phyloP scores from a whole-genome alignment of 2,113 vertebrate species.

The Brienomyrus longianalis region DNA sequence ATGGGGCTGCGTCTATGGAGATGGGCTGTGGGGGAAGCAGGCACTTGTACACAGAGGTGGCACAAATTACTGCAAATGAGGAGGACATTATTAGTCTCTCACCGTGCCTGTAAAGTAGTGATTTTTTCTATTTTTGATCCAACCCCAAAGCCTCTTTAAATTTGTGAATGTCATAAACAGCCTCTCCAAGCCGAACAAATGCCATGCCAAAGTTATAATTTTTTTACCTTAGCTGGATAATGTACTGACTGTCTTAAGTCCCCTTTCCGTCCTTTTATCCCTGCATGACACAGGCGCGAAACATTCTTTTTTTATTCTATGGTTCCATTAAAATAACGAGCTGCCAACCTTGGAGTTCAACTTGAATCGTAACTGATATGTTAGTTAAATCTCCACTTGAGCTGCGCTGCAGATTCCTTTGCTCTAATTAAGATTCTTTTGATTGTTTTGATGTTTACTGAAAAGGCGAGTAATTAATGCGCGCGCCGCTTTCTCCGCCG shows the following conservation, averaged over 20 bases:
- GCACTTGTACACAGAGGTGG: neutral
- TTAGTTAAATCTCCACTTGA: conserved; percentile 29
- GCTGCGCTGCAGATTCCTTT: conserved; percentile 19
- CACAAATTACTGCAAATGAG: neutral
- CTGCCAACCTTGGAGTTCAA: conserved; percentile 30
- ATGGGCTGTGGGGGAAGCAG: neutral
- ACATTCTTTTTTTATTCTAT: neutral
- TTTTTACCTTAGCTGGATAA: neutral
- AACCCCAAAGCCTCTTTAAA: neutral
- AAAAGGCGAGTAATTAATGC: conserved; percentile 23
- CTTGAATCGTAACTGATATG: conserved; percentile 22
- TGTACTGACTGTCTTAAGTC: neutral
- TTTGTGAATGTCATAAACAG: neutral
- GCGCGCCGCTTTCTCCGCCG: neutral
- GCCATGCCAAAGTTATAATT: neutral
- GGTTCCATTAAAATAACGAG: conserved; percentile 17
- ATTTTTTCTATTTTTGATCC: neutral
- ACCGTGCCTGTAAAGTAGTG: neutral
- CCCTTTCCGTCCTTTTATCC: neutral
- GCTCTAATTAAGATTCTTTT: conserved; percentile 37
- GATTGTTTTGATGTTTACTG: conserved; percentile 17
- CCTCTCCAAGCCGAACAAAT: neutral
- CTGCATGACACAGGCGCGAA: neutral
- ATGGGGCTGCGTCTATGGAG: neutral
- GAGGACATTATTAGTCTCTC: neutral